A percentile compares a stretch with the other conserved stretches of the same genome.
Evolutionary conservation across 1,140 invertebrate genomes (phyloP).

Genomic region (Apis florea): DNA sequence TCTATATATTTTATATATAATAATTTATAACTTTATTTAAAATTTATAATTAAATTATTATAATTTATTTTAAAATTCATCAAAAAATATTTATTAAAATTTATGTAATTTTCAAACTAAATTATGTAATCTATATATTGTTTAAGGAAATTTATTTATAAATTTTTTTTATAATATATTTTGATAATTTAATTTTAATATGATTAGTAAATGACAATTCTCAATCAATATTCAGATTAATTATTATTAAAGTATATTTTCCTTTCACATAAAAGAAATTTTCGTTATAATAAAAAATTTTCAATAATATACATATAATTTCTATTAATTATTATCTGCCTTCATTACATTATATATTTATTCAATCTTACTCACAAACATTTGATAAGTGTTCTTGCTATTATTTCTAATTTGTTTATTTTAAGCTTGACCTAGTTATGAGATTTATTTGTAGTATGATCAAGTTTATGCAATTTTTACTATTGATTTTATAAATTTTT

Average conservation of each 20-base stretch:
- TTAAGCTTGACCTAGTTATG: slow-evolving; percentile 74
- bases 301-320: slow-evolving; percentile 12
- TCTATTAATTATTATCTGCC: neutral
- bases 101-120: neutral
- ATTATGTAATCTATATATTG: neutral
- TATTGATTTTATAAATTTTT: slow-evolving; percentile 12
- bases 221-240: neutral
- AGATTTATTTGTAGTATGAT: slow-evolving; percentile 14
- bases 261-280: slow-evolving; percentile 7
- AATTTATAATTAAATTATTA: neutral
- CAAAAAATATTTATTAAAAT: neutral
- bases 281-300: slow-evolving; percentile 9
- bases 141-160: neutral
- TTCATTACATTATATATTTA: slow-evolving; percentile 25
- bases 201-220: neutral
- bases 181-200: neutral
- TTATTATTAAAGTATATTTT: neutral
- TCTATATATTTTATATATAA: neutral
- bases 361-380: slow-evolving; percentile 45
- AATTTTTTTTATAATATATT: neutral
- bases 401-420: slow-evolving; percentile 68
- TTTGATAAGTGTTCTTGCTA: slow-evolving; percentile 69
- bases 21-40: neutral
- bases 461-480: slow-evolving; percentile 11
- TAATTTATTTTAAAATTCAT: neutral